Conservation (phyloP, 1,140 invertebrate species). For the Drosophila nigrodunni region DNA sequence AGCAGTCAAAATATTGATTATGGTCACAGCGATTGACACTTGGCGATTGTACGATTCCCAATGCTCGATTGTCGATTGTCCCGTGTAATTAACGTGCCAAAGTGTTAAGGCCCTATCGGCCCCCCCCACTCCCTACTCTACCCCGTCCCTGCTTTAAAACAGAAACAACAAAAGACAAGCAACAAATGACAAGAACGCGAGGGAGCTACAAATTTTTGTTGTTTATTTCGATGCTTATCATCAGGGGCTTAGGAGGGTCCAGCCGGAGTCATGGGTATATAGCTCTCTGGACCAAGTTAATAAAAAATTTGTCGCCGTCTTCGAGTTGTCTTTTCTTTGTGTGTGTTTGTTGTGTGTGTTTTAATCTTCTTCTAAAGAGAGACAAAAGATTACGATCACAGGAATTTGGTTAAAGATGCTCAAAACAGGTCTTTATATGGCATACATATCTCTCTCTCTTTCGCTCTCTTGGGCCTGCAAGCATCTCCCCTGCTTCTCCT, state of each 20-base stretch:
- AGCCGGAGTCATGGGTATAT: conserved; percentile 15
- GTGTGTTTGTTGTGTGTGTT: conserved; percentile 60
- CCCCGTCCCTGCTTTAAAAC: neutral
- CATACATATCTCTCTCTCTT: conserved; percentile 16
- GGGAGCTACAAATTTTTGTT: conserved; percentile 77
- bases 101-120: conserved; percentile 66
- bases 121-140: neutral
- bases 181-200: conserved; percentile 48
- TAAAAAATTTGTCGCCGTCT: conserved; percentile 82
- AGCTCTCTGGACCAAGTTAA: conserved; percentile 56
- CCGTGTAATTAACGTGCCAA: conserved; percentile 80
- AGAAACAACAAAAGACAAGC: conserved; percentile 21
- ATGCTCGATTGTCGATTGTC: conserved; percentile 57
- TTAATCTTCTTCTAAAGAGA: conserved; percentile 80
- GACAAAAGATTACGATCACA: conserved; percentile 82
- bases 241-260: conserved; percentile 22
- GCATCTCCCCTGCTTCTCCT: conserved; percentile 9
- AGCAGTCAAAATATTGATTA: conserved; percentile 78
- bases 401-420: conserved; percentile 82
- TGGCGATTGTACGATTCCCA: conserved; percentile 33
- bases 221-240: conserved; percentile 79
- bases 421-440: conserved; percentile 74
- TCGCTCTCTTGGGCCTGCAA: conserved; percentile 19
- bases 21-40: conserved; percentile 64
- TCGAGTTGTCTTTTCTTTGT: conserved; percentile 61